Evolutionary conservation across 2,797 vertebrate genomes (phyloP).

Genomic region (Chelidonichthys spinosus): DNA sequence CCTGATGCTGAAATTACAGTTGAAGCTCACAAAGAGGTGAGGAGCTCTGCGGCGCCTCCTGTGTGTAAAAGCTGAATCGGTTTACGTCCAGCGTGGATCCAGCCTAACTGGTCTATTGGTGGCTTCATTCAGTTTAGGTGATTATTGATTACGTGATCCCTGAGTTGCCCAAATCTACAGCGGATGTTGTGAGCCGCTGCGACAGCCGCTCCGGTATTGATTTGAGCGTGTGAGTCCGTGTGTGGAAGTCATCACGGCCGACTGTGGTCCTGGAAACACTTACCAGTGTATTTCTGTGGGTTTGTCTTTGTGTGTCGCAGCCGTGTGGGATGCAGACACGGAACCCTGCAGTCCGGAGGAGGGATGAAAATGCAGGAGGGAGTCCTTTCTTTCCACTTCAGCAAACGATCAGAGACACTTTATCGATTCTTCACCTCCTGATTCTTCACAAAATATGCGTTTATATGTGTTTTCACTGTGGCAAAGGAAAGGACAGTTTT

Average conservation of each 20-base stretch:
- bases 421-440: slow-evolving; percentile 13
- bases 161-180: not conserved
- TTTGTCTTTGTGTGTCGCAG: no score
- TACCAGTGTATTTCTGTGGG: no score
- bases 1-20: no score
- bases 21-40: no score
- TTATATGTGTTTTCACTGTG: not conserved
- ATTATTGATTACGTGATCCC: not conserved
- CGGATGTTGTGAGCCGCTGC: not conserved
- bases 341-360: not conserved
- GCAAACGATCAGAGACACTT: slow-evolving; percentile 11
- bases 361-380: not conserved
- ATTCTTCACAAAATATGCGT: slow-evolving; percentile 1
- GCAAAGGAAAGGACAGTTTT: no score
- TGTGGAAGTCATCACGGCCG: no score
- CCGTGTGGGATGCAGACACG: no score
- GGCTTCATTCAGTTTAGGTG: slow-evolving; percentile 4
- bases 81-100: no score
- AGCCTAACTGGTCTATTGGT: not conserved
- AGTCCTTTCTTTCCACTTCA: not conserved
- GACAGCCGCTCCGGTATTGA: not conserved
- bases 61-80: no score
- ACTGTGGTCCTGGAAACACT: no score
- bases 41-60: no score
- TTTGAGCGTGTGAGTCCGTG: not conserved